phyloP scores from a whole-genome alignment of 2,888 invertebrate species.

The Rhodophaea formosa region DNA sequence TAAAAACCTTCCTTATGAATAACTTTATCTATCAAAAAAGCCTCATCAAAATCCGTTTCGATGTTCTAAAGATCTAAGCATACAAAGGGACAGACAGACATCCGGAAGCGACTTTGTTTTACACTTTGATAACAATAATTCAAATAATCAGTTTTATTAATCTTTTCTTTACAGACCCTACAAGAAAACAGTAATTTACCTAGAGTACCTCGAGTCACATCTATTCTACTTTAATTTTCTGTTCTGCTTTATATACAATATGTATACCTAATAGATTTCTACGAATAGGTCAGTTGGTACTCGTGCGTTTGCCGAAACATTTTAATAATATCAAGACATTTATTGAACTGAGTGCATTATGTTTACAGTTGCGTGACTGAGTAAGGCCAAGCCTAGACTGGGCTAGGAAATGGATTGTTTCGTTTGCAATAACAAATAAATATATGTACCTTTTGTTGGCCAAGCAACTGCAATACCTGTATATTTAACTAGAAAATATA shows the following conservation, averaged over 20 bases:
- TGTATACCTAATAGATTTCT: constrained; percentile 12
- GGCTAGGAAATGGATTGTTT: constrained; percentile 8
- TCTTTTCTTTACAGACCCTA: no score
- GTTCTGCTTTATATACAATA: neutral
- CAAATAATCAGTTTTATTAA: no score
- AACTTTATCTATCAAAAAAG: no score
- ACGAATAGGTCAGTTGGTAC: constrained; percentile 33
- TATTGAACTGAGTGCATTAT: constrained; percentile 50
- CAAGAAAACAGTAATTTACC: no score
- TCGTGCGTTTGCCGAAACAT: constrained; percentile 48
- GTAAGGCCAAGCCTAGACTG: constrained; percentile 37
- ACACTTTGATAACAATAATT: no score
- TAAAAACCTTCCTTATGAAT: no score
- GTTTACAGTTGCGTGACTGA: constrained; percentile 62
- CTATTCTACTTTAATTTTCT: neutral
- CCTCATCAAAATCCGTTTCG: no score
- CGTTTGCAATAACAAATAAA: neutral
- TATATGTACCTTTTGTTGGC: neutral
- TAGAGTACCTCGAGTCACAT: neutral
- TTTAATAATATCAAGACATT: constrained; percentile 54
- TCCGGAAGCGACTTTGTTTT: no score
- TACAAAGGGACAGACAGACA: no score
- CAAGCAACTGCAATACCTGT: no score
- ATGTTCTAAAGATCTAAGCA: no score
- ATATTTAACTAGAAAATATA: no score